These are phyloP conservation scores for Geococcyx californianus DNA, from an alignment of 2,113 vertebrate species.

Conservation along the genomic window DNA sequence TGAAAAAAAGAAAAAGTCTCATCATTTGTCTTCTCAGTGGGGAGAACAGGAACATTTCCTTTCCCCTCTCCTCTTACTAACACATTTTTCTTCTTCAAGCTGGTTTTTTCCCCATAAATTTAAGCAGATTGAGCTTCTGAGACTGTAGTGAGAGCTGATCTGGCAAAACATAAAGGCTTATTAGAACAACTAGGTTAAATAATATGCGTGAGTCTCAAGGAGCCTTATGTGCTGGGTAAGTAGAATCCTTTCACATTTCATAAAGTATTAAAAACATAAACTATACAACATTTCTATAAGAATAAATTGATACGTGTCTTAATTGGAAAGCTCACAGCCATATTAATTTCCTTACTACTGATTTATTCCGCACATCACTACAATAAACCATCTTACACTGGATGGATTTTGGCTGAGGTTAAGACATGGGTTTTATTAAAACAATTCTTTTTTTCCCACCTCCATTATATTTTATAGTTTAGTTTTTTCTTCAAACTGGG, in stretches of 20 bases:
- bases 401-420: slow-evolving; percentile 36
- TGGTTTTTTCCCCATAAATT: slow-evolving; percentile 67
- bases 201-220: slow-evolving; percentile 46
- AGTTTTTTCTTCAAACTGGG: background rate
- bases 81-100: slow-evolving; percentile 54
- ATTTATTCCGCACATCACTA: too few species aligned
- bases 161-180: slow-evolving; percentile 69
- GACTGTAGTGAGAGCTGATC: slow-evolving; percentile 25
- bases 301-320: slow-evolving; percentile 57
- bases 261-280: slow-evolving; percentile 63
- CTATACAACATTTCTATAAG: slow-evolving; percentile 47
- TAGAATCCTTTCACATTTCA: slow-evolving; percentile 51
- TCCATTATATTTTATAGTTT: background rate
- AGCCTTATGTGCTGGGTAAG: slow-evolving; percentile 44
- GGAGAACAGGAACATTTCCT: background rate
- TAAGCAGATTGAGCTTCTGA: slow-evolving; percentile 61
- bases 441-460: background rate
- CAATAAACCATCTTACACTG: slow-evolving; percentile 34
- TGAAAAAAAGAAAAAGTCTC: background rate
- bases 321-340: slow-evolving; percentile 60
- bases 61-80: background rate
- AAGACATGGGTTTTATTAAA: slow-evolving; percentile 34
- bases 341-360: slow-evolving; percentile 65
- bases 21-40: slow-evolving; percentile 52
- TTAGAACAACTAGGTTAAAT: slow-evolving; percentile 71